These are phyloP conservation scores for Chironomus tepperi DNA, from an alignment of 1,140 invertebrate genomes.

Conservation along the genomic window DNA sequence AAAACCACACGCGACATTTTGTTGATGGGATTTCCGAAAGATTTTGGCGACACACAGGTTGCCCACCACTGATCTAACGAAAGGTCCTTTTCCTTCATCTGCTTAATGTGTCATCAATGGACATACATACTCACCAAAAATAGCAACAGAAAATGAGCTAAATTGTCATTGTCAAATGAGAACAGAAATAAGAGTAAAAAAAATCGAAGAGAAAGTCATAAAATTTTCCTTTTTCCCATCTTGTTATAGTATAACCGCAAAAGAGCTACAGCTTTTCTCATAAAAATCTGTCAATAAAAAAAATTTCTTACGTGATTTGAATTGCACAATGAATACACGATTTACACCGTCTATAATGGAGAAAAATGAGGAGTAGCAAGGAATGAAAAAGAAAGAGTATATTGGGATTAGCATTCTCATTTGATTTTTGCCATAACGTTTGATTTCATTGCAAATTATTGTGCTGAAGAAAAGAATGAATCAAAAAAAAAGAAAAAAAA, in stretches of 20 bases:
- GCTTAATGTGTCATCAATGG: background rate
- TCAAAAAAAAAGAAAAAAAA: background rate
- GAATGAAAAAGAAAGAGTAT: background rate
- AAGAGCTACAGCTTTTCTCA: background rate
- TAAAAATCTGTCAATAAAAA: constrained; percentile 23
- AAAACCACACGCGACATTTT: too few relatives aligned
- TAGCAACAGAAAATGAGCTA: background rate
- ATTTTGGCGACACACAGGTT: too few relatives aligned
- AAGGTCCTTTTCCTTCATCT: too few relatives aligned
- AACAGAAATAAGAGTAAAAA: background rate
- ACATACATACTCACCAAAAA: background rate
- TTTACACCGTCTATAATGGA: constrained; percentile 12
- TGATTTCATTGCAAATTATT: background rate
- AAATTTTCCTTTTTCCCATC: background rate
- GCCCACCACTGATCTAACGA: too few relatives aligned
- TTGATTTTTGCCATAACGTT: background rate
- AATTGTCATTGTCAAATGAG: constrained; percentile 1
- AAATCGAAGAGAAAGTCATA: constrained; percentile 18
- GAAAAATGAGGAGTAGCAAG: background rate
- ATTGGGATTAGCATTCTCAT: background rate
- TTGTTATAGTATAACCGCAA: background rate
- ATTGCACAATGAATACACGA: constrained; percentile 16
- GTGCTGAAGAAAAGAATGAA: background rate
- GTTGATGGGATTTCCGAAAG: too few relatives aligned
- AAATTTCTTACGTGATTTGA: constrained; percentile 22